Evolutionary conservation across 2,797 vertebrate species (phyloP).

Genomic region (Myotis daubentonii): DNA sequence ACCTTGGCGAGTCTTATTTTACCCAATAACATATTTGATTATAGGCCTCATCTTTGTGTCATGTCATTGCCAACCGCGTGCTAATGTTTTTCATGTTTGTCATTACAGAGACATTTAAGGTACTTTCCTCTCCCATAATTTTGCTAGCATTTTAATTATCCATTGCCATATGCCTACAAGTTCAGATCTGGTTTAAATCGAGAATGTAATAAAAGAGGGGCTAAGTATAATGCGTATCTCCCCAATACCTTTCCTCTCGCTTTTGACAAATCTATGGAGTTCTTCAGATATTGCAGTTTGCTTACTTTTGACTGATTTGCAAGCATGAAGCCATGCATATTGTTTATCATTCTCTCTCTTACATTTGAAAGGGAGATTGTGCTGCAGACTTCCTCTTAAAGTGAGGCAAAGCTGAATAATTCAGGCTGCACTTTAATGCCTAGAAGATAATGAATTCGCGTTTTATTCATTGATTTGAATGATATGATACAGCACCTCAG

Average conservation of each 20-base stretch:
- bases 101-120: constrained; percentile 57
- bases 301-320: constrained; percentile 53
- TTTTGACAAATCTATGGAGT: constrained; percentile 13
- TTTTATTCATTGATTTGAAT: constrained; percentile 71
- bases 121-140: constrained; percentile 69
- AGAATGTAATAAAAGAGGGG: constrained; percentile 48
- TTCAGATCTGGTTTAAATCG: constrained; percentile 52
- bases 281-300: background rate
- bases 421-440: constrained; percentile 43
- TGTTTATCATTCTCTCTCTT: constrained; percentile 42
- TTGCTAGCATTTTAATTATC: constrained; percentile 75
- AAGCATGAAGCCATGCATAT: background rate
- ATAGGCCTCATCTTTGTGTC: constrained; percentile 39
- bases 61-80: constrained; percentile 29
- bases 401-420: constrained; percentile 29
- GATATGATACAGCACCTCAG: constrained; percentile 53
- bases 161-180: constrained; percentile 63
- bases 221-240: background rate
- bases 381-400: constrained; percentile 24
- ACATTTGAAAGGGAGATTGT: constrained; percentile 45
- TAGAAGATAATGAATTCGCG: constrained; percentile 58
- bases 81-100: constrained; percentile 38
- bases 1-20: background rate
- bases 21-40: constrained; percentile 20
- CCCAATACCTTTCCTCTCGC: constrained; percentile 9